Evolutionary conservation across 1,140 invertebrate species (phyloP).

Genomic region (Pseudobourletiella spinata): DNA sequence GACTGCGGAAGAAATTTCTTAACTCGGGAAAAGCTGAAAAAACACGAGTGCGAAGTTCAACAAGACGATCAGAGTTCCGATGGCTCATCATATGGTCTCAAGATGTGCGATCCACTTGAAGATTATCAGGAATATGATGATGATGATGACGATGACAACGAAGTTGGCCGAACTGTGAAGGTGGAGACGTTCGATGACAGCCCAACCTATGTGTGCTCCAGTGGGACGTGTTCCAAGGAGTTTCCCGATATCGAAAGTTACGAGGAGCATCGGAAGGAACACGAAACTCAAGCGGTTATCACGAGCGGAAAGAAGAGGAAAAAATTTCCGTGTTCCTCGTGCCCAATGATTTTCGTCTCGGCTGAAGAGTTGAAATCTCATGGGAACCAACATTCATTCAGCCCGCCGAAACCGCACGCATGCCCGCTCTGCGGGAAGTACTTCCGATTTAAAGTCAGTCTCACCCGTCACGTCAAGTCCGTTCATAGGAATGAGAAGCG

Average conservation of each 20-base stretch:
- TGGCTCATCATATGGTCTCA: no score
- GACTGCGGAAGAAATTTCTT: conserved; percentile 8
- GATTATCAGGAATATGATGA: no score
- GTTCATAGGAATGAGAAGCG: not conserved
- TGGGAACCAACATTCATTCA: conserved; percentile 46
- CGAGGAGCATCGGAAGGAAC: not conserved
- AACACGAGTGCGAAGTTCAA: conserved; percentile 6
- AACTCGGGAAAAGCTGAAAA: not conserved
- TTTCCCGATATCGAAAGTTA: not conserved
- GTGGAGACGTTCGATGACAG: no score
- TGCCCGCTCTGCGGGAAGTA: conserved; percentile 43
- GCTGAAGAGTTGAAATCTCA: conserved; percentile 47
- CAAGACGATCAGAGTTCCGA: not conserved
- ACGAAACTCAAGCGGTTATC: not conserved
- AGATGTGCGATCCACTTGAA: no score
- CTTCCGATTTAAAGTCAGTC: not conserved
- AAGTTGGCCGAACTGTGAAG: no score
- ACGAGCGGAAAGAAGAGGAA: not conserved
- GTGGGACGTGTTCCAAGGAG: not conserved
- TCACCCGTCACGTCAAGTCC: not conserved
- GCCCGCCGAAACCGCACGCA: conserved; percentile 42
- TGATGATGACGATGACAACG: no score
- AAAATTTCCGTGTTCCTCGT: conserved; percentile 41
- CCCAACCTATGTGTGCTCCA: not conserved
- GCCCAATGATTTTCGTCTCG: conserved; percentile 58